Evolutionary conservation across 2,888 invertebrate species (phyloP).

Genomic region (Balanococcus diminutus): DNA sequence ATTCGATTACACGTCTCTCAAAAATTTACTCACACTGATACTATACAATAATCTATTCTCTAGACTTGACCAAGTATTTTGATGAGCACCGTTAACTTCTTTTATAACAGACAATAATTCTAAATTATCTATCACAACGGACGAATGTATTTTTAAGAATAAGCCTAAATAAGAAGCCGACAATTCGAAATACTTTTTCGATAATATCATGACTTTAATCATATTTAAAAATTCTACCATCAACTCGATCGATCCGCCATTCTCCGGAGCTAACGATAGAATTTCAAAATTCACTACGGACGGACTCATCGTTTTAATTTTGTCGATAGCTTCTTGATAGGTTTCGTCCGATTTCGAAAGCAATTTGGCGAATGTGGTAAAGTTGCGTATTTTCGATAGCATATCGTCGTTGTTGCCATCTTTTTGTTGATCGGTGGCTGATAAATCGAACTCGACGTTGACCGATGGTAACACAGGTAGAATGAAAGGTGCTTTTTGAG

Average conservation of each 20-base stretch:
- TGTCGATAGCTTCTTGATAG: constrained; percentile 68
- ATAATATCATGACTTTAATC: constrained; percentile 72
- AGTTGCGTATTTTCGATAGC: constrained; percentile 67
- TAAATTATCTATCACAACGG: constrained; percentile 66
- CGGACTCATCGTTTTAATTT: constrained; percentile 76
- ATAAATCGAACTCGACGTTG: constrained; percentile 79
- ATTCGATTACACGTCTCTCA: constrained; percentile 65
- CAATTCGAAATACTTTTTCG: constrained; percentile 84
- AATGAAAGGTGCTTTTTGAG: constrained; percentile 94
- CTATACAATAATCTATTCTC: constrained; percentile 75
- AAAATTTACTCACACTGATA: constrained; percentile 75
- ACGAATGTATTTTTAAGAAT: constrained; percentile 82
- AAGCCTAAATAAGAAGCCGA: constrained; percentile 87
- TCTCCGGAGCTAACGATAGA: constrained; percentile 75
- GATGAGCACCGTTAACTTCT: constrained; percentile 68
- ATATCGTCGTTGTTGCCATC: not conserved
- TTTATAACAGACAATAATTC: constrained; percentile 66
- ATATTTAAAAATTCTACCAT: constrained; percentile 81
- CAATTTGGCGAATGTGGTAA: constrained; percentile 73
- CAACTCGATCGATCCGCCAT: constrained; percentile 72
- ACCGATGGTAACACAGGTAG: constrained; percentile 86
- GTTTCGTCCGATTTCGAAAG: constrained; percentile 66
- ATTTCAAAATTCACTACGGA: constrained; percentile 88
- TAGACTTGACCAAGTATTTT: constrained; percentile 70
- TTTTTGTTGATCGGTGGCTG: constrained; percentile 61